A percentile compares a stretch with the other conserved stretches of the same genome.
Evolutionary conservation across 2,888 invertebrate species (phyloP).

Genomic region (Erebia palarica): DNA sequence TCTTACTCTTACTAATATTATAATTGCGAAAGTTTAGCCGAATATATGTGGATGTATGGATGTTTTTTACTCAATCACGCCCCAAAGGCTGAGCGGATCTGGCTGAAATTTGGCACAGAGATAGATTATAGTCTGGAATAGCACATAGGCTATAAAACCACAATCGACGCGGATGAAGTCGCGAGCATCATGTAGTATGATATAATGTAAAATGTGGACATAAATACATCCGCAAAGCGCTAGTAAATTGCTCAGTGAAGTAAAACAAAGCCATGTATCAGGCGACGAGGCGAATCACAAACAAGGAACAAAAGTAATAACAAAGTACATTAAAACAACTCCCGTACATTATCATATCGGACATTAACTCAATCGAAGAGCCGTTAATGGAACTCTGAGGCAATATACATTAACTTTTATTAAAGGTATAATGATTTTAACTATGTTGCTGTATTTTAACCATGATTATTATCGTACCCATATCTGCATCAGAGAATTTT

Average conservation of each 20-base stretch:
- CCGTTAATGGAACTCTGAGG: constrained; percentile 34
- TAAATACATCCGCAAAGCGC: neutral
- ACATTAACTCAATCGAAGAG: constrained; percentile 39
- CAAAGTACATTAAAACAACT: constrained; percentile 41
- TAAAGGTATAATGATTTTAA: constrained; percentile 10
- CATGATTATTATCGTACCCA: no score
- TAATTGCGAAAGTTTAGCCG: no score
- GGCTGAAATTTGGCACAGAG: no score
- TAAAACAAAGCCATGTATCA: constrained; percentile 30
- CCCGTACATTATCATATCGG: constrained; percentile 40
- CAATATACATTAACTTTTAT: constrained; percentile 30
- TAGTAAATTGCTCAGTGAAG: constrained; percentile 19
- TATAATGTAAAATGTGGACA: neutral
- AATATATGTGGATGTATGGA: no score
- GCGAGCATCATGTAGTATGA: no score
- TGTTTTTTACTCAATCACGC: no score
- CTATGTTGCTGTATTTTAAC: constrained; percentile 8
- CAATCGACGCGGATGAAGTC: no score
- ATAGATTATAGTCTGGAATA: no score
- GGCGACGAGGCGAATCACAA: constrained; percentile 26
- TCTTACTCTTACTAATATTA: no score
- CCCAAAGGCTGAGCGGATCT: no score
- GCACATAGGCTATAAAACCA: no score
- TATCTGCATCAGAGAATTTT: no score
- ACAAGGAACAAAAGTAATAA: constrained; percentile 40